Conservation (phyloP, 1,140 invertebrate species). For the Melipona quadrifasciata region DNA sequence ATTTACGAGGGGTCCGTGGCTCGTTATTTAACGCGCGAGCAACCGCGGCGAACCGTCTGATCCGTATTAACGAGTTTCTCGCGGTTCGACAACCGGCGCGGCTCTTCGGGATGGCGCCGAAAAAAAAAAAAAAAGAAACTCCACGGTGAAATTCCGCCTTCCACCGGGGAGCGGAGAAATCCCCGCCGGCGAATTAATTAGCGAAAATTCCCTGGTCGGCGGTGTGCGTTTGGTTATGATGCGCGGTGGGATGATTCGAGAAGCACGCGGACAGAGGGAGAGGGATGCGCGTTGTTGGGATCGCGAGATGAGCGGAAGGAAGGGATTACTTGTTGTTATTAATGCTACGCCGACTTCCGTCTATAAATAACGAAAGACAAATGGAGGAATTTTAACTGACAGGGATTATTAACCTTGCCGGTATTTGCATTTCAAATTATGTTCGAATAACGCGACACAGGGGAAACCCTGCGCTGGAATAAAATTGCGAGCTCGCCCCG, state of each 20-base stretch:
- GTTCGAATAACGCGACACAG: neutral
- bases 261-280: no score
- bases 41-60: neutral
- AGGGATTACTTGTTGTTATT: neutral
- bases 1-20: constrained; percentile 19
- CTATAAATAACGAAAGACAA: neutral
- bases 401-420: neutral
- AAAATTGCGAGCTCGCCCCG: no score
- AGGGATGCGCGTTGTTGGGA: no score
- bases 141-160: neutral
- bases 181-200: neutral
- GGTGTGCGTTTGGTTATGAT: neutral
- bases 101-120: neutral
- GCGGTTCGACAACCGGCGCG: neutral
- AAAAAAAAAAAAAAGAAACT: neutral
- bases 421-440: constrained; percentile 32
- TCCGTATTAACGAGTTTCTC: constrained; percentile 10
- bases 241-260: neutral
- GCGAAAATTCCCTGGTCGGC: neutral
- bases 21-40: constrained; percentile 10
- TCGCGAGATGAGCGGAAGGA: neutral
- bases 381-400: constrained; percentile 21
- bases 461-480: neutral
- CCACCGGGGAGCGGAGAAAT: neutral
- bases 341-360: neutral